These are phyloP conservation scores for Poeciliopsis paucimaculata DNA, from an alignment of 2,797 vertebrate species.

Conservation along the genomic window DNA sequence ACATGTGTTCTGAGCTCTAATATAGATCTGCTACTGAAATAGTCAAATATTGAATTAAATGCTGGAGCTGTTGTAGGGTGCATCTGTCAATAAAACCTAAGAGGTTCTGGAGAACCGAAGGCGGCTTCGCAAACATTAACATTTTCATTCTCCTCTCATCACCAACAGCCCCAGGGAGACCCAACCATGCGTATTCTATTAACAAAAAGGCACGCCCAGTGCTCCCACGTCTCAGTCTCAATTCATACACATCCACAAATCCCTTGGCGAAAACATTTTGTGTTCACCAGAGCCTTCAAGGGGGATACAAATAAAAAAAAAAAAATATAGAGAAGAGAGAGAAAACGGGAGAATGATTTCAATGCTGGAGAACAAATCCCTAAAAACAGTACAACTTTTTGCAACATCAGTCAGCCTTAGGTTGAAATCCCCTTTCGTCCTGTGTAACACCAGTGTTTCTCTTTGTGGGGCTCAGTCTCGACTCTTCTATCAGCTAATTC, in stretches of 20 bases:
- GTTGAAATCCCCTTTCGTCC: slow-evolving; percentile 22
- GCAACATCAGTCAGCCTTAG: slow-evolving; percentile 20
- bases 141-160: slow-evolving; percentile 79
- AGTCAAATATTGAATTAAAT: slow-evolving; percentile 35
- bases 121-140: slow-evolving; percentile 74
- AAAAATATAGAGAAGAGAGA: slow-evolving; percentile 33
- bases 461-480: slow-evolving; percentile 31
- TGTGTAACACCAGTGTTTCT: slow-evolving; percentile 38
- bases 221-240: slow-evolving; percentile 75
- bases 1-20: not conserved
- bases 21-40: slow-evolving; percentile 14
- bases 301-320: slow-evolving; percentile 48
- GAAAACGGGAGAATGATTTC: slow-evolving; percentile 14
- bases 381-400: slow-evolving; percentile 44
- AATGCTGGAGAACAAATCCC: slow-evolving; percentile 49
- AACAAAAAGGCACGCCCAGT: slow-evolving; percentile 79
- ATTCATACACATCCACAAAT: slow-evolving; percentile 79
- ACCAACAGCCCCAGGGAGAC: slow-evolving; percentile 76
- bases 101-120: slow-evolving; percentile 62
- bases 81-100: slow-evolving; percentile 52
- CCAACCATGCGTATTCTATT: slow-evolving; percentile 77
- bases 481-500: slow-evolving; percentile 26
- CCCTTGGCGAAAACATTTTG: slow-evolving; percentile 78
- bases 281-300: slow-evolving; percentile 77
- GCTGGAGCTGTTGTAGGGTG: slow-evolving; percentile 27